Base-by-base conservation (phyloP, 2,888 invertebrate species). In the Parasteatoda lunata region DNA sequence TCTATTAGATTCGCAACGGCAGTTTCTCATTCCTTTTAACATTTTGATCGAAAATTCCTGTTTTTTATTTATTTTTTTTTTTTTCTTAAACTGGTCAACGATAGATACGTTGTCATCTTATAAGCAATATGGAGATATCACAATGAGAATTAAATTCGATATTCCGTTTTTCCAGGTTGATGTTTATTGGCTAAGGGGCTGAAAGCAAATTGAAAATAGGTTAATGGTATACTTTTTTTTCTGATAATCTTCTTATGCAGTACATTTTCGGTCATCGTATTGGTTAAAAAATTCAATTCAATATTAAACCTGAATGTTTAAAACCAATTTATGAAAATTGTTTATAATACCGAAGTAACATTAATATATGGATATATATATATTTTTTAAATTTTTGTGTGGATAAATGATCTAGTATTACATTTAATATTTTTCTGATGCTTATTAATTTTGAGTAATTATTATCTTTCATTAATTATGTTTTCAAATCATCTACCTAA, bases 81-180 rank as follows among this genome's bases (percentile, higher is more conserved):
- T 11, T 59, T n/a, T n/a, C n/a, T n/a, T n/a, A n/a, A 54, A 49
- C 30, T 47, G 49, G 69, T n/a, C 48, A 52, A 59, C 66, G 68
- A 66, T 59, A 45, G 69, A 81, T 75, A 81, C 68, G 81, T 59
- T 81, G 81, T 81, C 81, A 81, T 69, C 69, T 68, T 68, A n/a
- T 54, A 49, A 81, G 11, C 51, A 75, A 75, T 68, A 73, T 13
- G 45, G 9, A 47, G 52, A 30, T 69, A 75, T 64, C 73, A 75
- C 47, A 75, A 68, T 51, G 51, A 72, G 66, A 30, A 72, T 80
- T 72, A 30, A 52, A 48, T 80, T 80, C 71, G 65, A 3, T 47
- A 49, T 48, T 70, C 49, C 45, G 15, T 54, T 70, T 59, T 71
- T 30, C n/a, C 30, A 13, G 64, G 30, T 64, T 54, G 70, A 70